phyloP scores from a whole-genome alignment of 92 coral and sea anemone species.

The Palythoa caribaeorum region DNA sequence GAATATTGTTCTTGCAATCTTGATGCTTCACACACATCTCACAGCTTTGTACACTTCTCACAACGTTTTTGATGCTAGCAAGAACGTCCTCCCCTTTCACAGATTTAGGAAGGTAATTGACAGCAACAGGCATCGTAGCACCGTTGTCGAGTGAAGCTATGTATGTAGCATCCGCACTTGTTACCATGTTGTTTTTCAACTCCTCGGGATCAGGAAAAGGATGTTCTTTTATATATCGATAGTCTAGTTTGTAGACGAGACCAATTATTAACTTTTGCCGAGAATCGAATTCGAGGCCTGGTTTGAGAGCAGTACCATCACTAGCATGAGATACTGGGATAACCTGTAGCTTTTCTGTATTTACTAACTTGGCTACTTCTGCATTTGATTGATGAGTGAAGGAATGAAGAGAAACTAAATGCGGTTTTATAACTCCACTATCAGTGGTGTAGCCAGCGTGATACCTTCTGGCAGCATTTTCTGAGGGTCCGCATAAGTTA shows the following conservation, averaged over 20 bases:
- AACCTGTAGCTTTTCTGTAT: conserved; percentile 34
- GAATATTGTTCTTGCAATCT: conserved; percentile 20
- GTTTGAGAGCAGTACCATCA: conserved; percentile 32
- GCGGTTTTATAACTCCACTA: conserved; percentile 48
- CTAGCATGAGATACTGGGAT: conserved; percentile 23
- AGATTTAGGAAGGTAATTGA: conserved; percentile 64
- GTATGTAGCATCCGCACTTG: conserved; percentile 62
- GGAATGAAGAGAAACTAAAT: conserved; percentile 29
- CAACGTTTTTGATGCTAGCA: conserved; percentile 47
- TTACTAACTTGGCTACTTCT: conserved; percentile 39
- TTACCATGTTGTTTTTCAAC: conserved; percentile 56
- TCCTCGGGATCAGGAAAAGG: conserved; percentile 57
- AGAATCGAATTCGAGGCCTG: conserved; percentile 24
- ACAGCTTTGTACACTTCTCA: conserved; percentile 55
- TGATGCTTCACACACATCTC: conserved; percentile 14
- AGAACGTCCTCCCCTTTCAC: conserved; percentile 60
- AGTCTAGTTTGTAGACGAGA: conserved; percentile 38
- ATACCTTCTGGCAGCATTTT: conserved; percentile 51
- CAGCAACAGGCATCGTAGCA: conserved; percentile 68
- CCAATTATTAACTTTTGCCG: conserved; percentile 57
- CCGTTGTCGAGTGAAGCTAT: conserved; percentile 66
- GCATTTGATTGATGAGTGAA: conserved; percentile 23
- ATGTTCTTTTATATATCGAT: conserved; percentile 37
- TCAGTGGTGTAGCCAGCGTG: conserved; percentile 60
- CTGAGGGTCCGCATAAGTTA: conserved; percentile 61